A percentile compares a stretch with the other conserved stretches of the same genome.
These are phyloP conservation scores for Cryptomyrus ogoouensis DNA, from an alignment of 2,113 vertebrate genomes.

Conservation along the genomic window DNA sequence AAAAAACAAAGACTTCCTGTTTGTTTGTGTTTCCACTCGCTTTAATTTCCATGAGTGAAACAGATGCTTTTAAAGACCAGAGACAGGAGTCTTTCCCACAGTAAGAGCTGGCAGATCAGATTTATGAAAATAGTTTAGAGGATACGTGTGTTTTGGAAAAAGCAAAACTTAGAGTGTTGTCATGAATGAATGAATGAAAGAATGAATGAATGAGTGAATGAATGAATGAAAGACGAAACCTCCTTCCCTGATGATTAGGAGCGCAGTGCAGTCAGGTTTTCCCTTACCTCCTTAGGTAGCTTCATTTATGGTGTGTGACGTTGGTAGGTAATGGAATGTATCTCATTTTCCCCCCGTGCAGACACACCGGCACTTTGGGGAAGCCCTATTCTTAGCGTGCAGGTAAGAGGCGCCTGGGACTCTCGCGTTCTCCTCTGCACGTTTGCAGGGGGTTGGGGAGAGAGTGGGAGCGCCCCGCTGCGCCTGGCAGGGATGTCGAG, in stretches of 20 bases:
- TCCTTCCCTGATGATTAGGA: neutral
- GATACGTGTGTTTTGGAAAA: neutral
- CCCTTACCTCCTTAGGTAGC: conserved; percentile 30
- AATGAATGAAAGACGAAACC: neutral
- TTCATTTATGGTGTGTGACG: conserved; percentile 47
- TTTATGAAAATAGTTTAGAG: neutral
- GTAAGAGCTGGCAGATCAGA: neutral
- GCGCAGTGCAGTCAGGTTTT: conserved; percentile 42
- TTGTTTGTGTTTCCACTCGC: neutral
- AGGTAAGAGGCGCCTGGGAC: neutral
- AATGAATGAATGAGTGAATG: conserved; percentile 12
- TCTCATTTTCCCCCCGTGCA: neutral
- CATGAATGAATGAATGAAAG: conserved; percentile 31
- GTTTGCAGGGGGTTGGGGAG: neutral
- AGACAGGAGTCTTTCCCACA: neutral
- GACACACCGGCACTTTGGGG: neutral
- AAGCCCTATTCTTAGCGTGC: neutral
- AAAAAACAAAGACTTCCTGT: neutral
- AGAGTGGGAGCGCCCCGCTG: neutral
- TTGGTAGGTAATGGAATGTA: conserved; percentile 29
- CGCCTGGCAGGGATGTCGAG: conserved; percentile 22
- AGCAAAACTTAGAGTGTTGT: conserved; percentile 32
- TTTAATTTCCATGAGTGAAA: neutral
- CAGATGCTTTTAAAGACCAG: neutral
- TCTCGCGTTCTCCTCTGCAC: neutral